A percentile compares a stretch with the other conserved stretches of the same genome.
Conservation (phyloP, 2,113 vertebrate species). For the Sminthopsis crassicaudata region DNA sequence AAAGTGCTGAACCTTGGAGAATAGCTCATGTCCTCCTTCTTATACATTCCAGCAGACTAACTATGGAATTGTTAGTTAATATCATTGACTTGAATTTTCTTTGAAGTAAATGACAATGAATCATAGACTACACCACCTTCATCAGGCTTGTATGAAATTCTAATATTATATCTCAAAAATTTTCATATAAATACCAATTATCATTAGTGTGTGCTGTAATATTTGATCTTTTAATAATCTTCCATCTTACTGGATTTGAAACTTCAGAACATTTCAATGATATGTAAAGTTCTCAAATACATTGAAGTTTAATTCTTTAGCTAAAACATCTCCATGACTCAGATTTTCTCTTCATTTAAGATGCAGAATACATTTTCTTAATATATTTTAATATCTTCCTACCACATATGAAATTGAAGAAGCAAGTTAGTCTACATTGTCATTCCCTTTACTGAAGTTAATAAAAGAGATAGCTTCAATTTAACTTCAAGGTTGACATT, state of each 20-base stretch:
- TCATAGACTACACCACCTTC: neutral
- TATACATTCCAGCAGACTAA: neutral
- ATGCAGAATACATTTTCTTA: neutral
- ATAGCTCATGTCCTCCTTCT: neutral
- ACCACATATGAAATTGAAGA: neutral
- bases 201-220: neutral
- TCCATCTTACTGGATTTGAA: neutral
- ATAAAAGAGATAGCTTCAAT: slow-evolving; percentile 34
- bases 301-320: neutral
- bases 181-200: neutral
- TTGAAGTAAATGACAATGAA: neutral
- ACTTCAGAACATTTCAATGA: neutral
- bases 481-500: slow-evolving; percentile 21
- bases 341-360: neutral
- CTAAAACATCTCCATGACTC: neutral
- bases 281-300: neutral
- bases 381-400: neutral
- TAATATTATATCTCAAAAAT: neutral
- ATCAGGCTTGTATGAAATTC: neutral
- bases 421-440: neutral
- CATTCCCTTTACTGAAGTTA: slow-evolving; percentile 39
- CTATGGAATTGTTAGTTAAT: neutral
- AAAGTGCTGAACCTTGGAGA: neutral
- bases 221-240: neutral
- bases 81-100: neutral